Conservation (phyloP, 1,140 invertebrate genomes). For the Neodiprion lecontei region DNA sequence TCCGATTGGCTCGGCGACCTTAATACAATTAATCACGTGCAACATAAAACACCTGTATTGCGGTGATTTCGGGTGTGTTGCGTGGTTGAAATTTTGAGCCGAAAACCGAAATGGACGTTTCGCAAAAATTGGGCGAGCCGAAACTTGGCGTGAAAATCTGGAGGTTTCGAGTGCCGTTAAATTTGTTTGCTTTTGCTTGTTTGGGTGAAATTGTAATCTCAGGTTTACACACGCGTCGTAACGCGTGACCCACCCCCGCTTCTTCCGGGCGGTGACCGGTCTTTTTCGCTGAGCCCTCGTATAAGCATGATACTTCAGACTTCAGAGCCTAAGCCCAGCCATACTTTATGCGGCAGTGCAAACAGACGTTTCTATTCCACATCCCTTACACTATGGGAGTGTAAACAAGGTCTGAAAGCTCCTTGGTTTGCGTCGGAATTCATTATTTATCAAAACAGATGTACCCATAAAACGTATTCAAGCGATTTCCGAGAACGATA, state of each 20-base stretch:
- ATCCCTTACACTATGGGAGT: neutral
- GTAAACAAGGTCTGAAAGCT: conserved; percentile 4
- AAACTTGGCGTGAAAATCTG: too few relatives aligned
- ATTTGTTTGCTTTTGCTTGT: neutral
- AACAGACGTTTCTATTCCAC: conserved; percentile 9
- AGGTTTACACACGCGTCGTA: neutral
- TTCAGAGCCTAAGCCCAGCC: neutral
- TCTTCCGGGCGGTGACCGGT: neutral
- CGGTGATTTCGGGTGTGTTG: too few relatives aligned
- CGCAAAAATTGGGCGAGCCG: too few relatives aligned
- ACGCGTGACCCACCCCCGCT: neutral
- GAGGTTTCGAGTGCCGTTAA: too few relatives aligned
- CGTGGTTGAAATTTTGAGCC: too few relatives aligned
- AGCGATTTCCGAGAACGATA: neutral
- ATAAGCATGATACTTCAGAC: neutral
- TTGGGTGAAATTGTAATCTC: neutral
- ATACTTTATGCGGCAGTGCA: conserved; percentile 6
- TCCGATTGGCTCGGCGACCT: too few relatives aligned
- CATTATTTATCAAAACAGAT: conserved; percentile 12
- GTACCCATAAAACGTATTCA: neutral
- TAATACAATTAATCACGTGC: too few relatives aligned
- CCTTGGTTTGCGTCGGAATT: neutral
- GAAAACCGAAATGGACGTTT: too few relatives aligned
- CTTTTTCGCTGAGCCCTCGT: neutral
- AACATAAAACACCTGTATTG: too few relatives aligned